Percentiles rank a stretch among this genome's conserved stretches.
phyloP scores from a whole-genome alignment of 2,113 vertebrate species.

The Baryphthengus martii region DNA sequence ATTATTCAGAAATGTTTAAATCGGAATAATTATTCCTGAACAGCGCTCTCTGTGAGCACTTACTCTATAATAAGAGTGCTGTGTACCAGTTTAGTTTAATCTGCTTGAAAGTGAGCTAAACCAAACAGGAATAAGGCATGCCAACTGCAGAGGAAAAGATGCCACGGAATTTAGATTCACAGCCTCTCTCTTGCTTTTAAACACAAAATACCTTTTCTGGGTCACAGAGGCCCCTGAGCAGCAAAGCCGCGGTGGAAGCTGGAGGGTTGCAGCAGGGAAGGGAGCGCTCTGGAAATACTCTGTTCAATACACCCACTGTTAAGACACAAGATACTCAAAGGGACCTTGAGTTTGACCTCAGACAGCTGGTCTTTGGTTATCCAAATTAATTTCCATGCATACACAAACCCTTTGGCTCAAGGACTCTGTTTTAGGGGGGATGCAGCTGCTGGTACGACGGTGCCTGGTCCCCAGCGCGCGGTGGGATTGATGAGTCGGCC shows the following conservation, averaged over 20 bases:
- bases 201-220: slow-evolving; percentile 32
- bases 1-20: slow-evolving; percentile 61
- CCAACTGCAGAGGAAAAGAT: slow-evolving; percentile 21
- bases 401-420: not conserved
- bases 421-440: not conserved
- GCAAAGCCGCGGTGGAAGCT: not conserved
- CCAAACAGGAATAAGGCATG: slow-evolving; percentile 28
- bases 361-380: not conserved
- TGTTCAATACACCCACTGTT: not conserved
- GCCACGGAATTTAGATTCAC: slow-evolving; percentile 34
- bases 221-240: not conserved
- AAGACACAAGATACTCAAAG: not conserved
- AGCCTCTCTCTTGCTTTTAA: slow-evolving; percentile 10
- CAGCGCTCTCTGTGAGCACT: slow-evolving; percentile 46
- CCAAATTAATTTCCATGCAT: not conserved
- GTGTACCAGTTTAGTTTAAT: slow-evolving; percentile 61
- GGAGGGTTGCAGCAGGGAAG: not conserved
- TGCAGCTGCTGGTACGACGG: not conserved
- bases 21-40: slow-evolving; percentile 64
- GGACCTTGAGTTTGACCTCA: not conserved
- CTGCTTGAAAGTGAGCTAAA: slow-evolving; percentile 60
- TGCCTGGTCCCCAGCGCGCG: rapidly evolving
- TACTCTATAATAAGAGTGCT: slow-evolving; percentile 55
- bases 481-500: not conserved
- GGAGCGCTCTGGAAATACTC: not conserved